Evolutionary conservation across 2,888 invertebrate genomes (phyloP), one percentile per base, ranked within the genome.

Genomic region (Dicyrtoma fusca): DNA sequence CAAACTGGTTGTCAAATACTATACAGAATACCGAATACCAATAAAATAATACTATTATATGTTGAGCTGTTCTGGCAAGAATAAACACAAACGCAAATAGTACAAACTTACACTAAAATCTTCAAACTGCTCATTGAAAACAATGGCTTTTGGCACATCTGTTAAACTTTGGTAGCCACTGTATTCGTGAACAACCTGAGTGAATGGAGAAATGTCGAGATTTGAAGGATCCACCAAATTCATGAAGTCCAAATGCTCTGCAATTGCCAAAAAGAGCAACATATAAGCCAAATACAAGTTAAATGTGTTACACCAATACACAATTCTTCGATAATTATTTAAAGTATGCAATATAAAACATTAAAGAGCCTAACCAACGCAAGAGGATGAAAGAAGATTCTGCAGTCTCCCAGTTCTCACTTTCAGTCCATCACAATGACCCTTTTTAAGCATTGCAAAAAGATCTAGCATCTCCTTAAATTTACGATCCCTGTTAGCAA

Each of bases 201-300:
- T 89, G 84, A 97, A 95, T 75, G 93, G 91, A 6, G 88, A 88
- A 82, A 95, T 91, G 81, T 89, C 88, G 81, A 90, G 88, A 62
- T 91, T 88, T 82, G 90, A 89, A 72, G 90, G 89, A 81, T 92
- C 90, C 55, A 87, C 82, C 1, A 85, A 83, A 83, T 91, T 92
- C 88, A 98, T 91, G 84, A 97, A 99, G 86, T 99, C 99, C 84
- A 99, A 87, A 86, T 99, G 98, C 84, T 99, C 99, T 88, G 80
- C 51, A 83, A 83, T 34, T 34, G 34, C 34, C 4, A 8, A 34
- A 34, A 73, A 57, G 68, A 25, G 74, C 19, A 53, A 75, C 71
- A 53, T 57, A n/a, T n/a, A n/a, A 34, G 34, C 34, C 34, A 34
- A 76, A 23, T 51, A 51, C 51, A 51, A 11, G 49, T 59, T 45